Evolutionary conservation across 2,113 vertebrate genomes (phyloP), one percentile per base, ranked within the genome.

Genomic region (Pycnonotus jocosus): DNA sequence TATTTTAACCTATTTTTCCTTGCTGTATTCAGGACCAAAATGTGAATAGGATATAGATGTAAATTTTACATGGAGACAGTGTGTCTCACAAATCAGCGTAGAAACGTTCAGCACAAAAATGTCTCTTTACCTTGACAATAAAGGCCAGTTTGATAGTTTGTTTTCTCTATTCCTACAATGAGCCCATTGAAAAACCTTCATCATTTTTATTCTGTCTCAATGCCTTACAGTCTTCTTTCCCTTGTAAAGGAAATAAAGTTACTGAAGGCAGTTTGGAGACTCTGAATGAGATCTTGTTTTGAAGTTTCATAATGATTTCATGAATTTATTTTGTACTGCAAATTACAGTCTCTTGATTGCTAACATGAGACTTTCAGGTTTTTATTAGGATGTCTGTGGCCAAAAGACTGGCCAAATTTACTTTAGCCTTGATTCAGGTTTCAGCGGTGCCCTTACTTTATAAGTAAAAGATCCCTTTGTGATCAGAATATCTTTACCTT

Each of bases 41-140:
- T 96, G 96, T 97, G 95, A 97, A 92, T 96, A 96, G 97, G 95
- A 95, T 97, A 96, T 96, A 97, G 97, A 97, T 92, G 94, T 97
- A 98, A 97, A 97, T 89, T 96, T 96, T 86, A 90, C 86, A 93
- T 93, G 97, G 96, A 98, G 98, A 97, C 97, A 98, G 93, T 87
- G 94, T 97, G 98, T 98, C 98, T 98, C 96, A 96, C 78, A 93
- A 97, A 93, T 92, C 95, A 94, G 33, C 21, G 57, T 61, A 90
- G 93, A 94, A 94, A 92, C 0, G 1, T 93, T 77, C 87, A 92
- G 93, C 50, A 95, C 90, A 97, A 95, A 97, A 97, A 97, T 91
- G 79, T 88, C 94, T 92, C 94, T 97, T 97, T 96, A 97, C 96
- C 95, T 96, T 95, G 91, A 97, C 95, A 97, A 98, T 97, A 96